Percentiles rank a stretch among this genome's conserved stretches.
phyloP scores from a whole-genome alignment of 2,797 vertebrate genomes.

The Dromococcyx pavoninus region DNA sequence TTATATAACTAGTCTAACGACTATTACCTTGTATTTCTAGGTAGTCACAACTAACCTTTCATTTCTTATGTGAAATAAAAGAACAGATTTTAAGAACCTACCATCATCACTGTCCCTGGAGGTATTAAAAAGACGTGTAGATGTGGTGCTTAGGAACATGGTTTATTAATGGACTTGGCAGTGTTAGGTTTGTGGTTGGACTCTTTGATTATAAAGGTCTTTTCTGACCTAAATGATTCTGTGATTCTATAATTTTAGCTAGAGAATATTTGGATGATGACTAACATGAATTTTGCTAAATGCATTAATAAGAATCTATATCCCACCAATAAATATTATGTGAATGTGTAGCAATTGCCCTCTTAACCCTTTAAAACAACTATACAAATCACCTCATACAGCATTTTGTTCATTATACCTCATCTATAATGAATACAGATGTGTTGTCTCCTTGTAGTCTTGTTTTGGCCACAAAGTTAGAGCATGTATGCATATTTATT shows the following conservation, averaged over 20 bases:
- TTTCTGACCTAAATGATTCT: too few relatives aligned
- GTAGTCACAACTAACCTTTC: not conserved
- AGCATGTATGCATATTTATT: not conserved
- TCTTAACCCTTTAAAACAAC: not conserved
- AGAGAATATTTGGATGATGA: not conserved
- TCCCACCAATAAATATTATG: not conserved
- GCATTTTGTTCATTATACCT: not conserved
- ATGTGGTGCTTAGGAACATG: too few relatives aligned
- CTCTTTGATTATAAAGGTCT: too few relatives aligned
- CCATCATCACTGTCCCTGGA: too few relatives aligned
- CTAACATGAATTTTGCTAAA: not conserved
- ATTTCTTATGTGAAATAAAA: not conserved
- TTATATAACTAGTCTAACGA: not conserved
- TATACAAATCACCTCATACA: not conserved
- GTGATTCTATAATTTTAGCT: not conserved
- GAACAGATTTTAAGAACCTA: not conserved
- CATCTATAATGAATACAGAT: not conserved
- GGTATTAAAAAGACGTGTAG: too few relatives aligned
- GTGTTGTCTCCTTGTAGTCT: not conserved
- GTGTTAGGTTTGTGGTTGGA: too few relatives aligned
- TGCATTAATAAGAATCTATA: not conserved
- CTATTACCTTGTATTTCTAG: not conserved
- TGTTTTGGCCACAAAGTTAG: not conserved
- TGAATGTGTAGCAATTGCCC: not conserved
- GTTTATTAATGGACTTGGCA: too few relatives aligned